These are phyloP conservation scores for Brachypodius melanocephalos DNA, from an alignment of 2,113 vertebrate species.

Conservation along the genomic window DNA sequence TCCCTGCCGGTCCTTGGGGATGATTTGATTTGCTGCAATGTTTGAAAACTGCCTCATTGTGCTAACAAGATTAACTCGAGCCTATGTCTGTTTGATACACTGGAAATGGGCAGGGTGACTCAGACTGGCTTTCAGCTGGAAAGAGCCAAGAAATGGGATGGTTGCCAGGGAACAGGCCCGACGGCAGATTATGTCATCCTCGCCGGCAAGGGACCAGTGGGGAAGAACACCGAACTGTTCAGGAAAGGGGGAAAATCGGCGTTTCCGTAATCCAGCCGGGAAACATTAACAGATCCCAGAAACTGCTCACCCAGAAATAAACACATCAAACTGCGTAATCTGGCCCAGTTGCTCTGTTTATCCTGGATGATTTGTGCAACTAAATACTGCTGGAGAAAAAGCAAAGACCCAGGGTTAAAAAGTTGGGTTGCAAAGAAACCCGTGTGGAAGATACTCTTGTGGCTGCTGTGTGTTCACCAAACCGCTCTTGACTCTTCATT, in stretches of 20 bases:
- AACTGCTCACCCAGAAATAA: background rate
- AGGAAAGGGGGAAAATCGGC: background rate
- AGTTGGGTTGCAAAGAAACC: background rate
- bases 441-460: background rate
- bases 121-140: constrained; percentile 75
- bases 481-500: background rate
- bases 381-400: background rate
- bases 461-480: background rate
- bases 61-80: constrained; percentile 88
- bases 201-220: constrained; percentile 37
- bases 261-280: background rate
- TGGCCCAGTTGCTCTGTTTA: background rate
- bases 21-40: constrained; percentile 87
- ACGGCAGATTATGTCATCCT: constrained; percentile 68
- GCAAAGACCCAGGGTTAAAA: background rate
- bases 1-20: constrained; percentile 74
- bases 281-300: background rate
- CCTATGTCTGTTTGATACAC: constrained; percentile 81
- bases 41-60: constrained; percentile 86
- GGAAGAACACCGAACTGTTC: constrained; percentile 28
- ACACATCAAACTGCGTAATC: background rate
- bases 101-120: constrained; percentile 83
- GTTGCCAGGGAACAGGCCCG: constrained; percentile 84
- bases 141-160: constrained; percentile 72
- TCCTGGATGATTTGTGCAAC: background rate